Evolutionary conservation across 2,888 invertebrate species (phyloP).

Genomic region (Metalampra italica): DNA sequence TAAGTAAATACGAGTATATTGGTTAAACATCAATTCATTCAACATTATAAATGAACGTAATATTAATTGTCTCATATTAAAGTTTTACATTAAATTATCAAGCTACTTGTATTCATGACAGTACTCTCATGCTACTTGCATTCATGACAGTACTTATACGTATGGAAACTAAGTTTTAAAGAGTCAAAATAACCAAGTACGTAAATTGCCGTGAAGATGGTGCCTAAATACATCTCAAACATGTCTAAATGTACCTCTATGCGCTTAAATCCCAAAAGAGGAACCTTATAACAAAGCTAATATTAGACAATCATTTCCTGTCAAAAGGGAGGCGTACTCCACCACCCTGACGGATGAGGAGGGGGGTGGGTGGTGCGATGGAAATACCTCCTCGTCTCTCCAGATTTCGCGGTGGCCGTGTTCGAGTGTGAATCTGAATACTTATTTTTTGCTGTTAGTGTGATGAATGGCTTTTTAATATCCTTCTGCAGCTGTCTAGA

Average conservation of each 20-base stretch:
- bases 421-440: conserved; percentile 71
- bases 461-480: conserved; percentile 75
- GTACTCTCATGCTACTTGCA: too few relatives aligned
- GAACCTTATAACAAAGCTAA: conserved; percentile 76
- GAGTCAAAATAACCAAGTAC: not conserved
- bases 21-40: too few relatives aligned
- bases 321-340: conserved; percentile 63
- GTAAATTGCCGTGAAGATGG: not conserved
- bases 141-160: too few relatives aligned
- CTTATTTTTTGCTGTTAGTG: conserved; percentile 64
- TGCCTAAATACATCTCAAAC: conserved; percentile 1
- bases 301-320: conserved; percentile 79
- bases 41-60: too few relatives aligned
- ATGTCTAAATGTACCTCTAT: conserved; percentile 1
- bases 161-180: too few relatives aligned
- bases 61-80: too few relatives aligned
- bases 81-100: too few relatives aligned
- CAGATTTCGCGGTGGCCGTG: conserved; percentile 67
- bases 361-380: conserved; percentile 36
- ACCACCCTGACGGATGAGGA: conserved; percentile 43
- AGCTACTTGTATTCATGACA: too few relatives aligned
- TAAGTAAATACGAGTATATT: too few relatives aligned
- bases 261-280: conserved; percentile 53
- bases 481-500: conserved; percentile 62
- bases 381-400: conserved; percentile 67